Evolutionary conservation across 2,888 invertebrate species (phyloP).

Genomic region (Plagiodera versicolora): DNA sequence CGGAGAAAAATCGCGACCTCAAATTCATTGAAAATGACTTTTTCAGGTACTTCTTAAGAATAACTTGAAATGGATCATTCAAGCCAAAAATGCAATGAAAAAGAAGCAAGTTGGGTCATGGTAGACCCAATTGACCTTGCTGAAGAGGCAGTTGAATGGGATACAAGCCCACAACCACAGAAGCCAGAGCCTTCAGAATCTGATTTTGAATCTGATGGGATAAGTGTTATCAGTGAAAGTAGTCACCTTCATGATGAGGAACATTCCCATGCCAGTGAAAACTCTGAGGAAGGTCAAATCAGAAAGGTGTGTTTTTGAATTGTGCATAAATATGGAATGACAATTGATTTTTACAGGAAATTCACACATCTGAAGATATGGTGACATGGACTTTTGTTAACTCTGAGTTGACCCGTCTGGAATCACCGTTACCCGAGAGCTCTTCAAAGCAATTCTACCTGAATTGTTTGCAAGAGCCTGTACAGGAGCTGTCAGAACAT

Average conservation of each 20-base stretch:
- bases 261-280: not conserved
- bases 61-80: not conserved
- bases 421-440: not conserved
- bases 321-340: not conserved
- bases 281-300: not conserved
- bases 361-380: no score
- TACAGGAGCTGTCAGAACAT: slow-evolving; percentile 21
- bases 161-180: not conserved
- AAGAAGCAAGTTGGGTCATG: slow-evolving; percentile 18
- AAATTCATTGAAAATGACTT: not conserved
- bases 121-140: slow-evolving; percentile 18
- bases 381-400: slow-evolving; percentile 20
- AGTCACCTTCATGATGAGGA: slow-evolving; percentile 18
- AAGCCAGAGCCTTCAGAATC: slow-evolving; percentile 10
- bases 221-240: slow-evolving; percentile 23
- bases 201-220: slow-evolving; percentile 26
- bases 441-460: slow-evolving; percentile 18
- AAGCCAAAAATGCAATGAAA: not conserved
- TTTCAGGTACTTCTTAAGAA: not conserved
- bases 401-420: not conserved
- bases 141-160: slow-evolving; percentile 10
- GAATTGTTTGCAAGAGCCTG: slow-evolving; percentile 21
- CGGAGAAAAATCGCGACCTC: no score
- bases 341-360: not conserved
- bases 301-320: not conserved